Percentiles rank a stretch among this genome's conserved stretches.
Conservation (phyloP, 2,888 invertebrate species). For the Nymphalis polychloros region DNA sequence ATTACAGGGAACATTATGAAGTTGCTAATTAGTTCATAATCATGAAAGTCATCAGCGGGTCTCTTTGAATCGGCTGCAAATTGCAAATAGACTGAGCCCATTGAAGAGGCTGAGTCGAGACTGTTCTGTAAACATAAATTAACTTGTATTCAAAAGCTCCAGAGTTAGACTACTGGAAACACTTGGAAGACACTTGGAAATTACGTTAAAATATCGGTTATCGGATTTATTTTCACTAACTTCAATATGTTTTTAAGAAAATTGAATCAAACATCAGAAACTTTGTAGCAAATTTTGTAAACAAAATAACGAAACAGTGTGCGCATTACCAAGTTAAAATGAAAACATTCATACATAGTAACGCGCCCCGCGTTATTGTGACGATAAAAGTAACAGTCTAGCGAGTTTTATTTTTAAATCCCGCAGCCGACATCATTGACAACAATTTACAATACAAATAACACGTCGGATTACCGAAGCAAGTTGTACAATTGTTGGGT, state of each 20-base stretch:
- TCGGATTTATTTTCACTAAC: not conserved
- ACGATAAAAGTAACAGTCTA: slow-evolving; percentile 13
- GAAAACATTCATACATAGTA: slow-evolving; percentile 8
- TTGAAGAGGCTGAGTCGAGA: slow-evolving; percentile 12
- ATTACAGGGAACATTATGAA: slow-evolving; percentile 33
- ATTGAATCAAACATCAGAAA: too few species aligned
- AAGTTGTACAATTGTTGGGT: slow-evolving; percentile 44
- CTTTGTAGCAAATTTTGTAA: not conserved
- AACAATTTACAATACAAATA: slow-evolving; percentile 27
- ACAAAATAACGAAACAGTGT: not conserved
- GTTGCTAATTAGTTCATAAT: slow-evolving; percentile 36
- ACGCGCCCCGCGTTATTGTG: slow-evolving; percentile 11
- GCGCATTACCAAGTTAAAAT: slow-evolving; percentile 7
- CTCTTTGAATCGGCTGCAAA: slow-evolving; percentile 33
- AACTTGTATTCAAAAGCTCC: slow-evolving; percentile 18
- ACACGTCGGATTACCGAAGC: slow-evolving; percentile 27
- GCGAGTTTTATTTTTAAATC: slow-evolving; percentile 21
- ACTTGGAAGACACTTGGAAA: not conserved
- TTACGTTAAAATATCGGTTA: not conserved
- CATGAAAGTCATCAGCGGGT: slow-evolving; percentile 29
- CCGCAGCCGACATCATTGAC: slow-evolving; percentile 18
- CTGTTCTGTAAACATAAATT: slow-evolving; percentile 17
- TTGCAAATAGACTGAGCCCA: slow-evolving; percentile 26
- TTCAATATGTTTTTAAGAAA: too few species aligned
- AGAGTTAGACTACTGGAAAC: not conserved